Evolutionary conservation across 2,888 invertebrate genomes (phyloP), one percentile per base, ranked within the genome.

Genomic region (Eupithecia tripunctaria): DNA sequence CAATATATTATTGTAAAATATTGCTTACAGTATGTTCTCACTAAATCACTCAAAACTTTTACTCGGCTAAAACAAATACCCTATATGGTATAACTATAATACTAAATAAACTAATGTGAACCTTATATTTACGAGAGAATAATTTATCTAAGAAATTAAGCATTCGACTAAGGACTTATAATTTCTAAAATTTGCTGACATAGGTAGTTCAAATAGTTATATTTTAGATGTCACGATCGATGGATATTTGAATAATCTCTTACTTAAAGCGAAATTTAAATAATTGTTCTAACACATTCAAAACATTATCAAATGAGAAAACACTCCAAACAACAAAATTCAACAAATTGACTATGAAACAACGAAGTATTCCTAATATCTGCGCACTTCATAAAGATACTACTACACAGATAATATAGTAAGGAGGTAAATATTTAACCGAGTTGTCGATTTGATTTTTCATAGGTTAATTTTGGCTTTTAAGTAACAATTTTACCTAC

Each of bases 101-200:
- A 85, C 83, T 85, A 83, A 81, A 81, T 80, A 80, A 83, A 51
- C 84, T 84, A 84, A 78, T 85, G 84, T 86, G 81, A 72, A 84
- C 84, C 87, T 86, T 86, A 56, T 14, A 56, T 4, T 25, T 25
- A 56, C 14, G 25, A 56, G 56, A 56, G 12, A 51, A 56, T 25
- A 25, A 14, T 56, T 25, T 56, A 56, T 25, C 56, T 56, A 56
- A 56, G 25, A 56, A 25, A 56, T 56, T 56, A 10, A 12, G 4
- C 14, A 14, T 51, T 10, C 10, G 4, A 56, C 51, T 3, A 56
- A 56, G 12, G 25, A 25, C 25, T 25, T 2, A 56, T 14, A 0
- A 51, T 51, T 51, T 51, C 51, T 12, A 21, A 56, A 12, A 56
- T 8, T 21, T 56, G 56, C 25, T 56, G 56, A 56, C n/a, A 47